Base-by-base conservation (phyloP, 2,113 vertebrate species). In the Sander vitreus region DNA sequence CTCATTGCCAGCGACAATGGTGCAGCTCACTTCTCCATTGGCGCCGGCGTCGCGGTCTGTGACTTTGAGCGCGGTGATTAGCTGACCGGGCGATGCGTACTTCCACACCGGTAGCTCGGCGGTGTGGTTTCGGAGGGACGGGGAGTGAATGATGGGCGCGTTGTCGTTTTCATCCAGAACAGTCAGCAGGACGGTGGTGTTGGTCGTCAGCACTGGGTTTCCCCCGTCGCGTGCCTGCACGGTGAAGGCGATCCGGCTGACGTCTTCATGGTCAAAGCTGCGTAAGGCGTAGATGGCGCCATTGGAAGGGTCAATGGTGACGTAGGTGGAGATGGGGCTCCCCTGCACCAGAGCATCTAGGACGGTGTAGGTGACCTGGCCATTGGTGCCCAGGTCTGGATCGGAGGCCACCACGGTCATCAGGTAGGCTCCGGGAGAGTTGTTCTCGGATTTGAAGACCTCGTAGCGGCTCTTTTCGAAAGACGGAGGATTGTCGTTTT, bases 111-210 rank as follows among this genome's bases (percentile, higher is more conserved):
- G 93, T 54, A 99, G 93, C 50, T 98, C 97, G 0, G 97, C 98
- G 0, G 97, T 98, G 84, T 96, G 96, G 78, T 99, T 99, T 79
- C 91, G 96, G 3, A 99, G 93, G 0, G 74, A 84, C 0, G 98
- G 98, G 4, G 94, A 95, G 79, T 97, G 94, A 0, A 99, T 97
- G 58, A 97, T 86, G 0, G 98, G 98, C 0, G 96, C 83, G 0
- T 99, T 99, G 92, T 99, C 98, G 1, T 99, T 99, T 85, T 99
- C 97, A 4, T 99, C 98, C 3, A 99, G 93, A 76, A 99, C 91
- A 6, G 97, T 99, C 5, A 99, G 94, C 0, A 97, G 94, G 5
- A 99, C 96, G 0, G 97, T 99, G 78, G 97, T 89, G 51, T 99
- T 99, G 81, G 95, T 96, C 0, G 83, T 90, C 0, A 99, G 87